These are phyloP conservation scores for Ladona fulva DNA, from an alignment of 1,140 invertebrate genomes.

Conservation along the genomic window DNA sequence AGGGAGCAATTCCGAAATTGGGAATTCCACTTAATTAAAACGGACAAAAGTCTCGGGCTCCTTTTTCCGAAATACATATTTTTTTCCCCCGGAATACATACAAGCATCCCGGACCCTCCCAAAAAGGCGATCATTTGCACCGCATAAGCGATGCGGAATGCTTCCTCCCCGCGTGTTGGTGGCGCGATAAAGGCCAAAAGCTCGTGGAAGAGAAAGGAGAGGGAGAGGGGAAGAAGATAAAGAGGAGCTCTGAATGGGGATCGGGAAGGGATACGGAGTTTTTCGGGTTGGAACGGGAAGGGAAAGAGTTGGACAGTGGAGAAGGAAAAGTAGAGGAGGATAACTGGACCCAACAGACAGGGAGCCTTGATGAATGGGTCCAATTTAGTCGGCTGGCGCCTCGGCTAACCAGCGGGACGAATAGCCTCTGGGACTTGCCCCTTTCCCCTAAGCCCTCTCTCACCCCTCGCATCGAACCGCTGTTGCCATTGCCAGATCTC, in stretches of 20 bases:
- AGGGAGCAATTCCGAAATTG: not conserved
- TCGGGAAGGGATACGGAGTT: too few species aligned
- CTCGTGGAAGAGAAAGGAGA: not conserved
- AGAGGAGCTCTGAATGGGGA: too few species aligned
- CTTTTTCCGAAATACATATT: not conserved
- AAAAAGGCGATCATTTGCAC: constrained; percentile 3
- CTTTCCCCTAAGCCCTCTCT: too few species aligned
- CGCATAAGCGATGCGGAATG: not conserved
- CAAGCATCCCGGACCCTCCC: not conserved
- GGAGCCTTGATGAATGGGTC: constrained; percentile 15
- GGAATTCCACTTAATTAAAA: constrained; percentile 10
- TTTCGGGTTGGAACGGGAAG: too few species aligned
- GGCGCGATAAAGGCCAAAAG: not conserved
- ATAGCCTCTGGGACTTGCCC: constrained; percentile 9
- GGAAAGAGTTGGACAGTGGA: not conserved
- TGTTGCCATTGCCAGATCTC: not conserved
- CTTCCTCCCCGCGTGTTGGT: not conserved
- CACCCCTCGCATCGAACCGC: not conserved
- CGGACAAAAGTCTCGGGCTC: not conserved
- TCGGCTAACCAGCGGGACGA: constrained; percentile 17
- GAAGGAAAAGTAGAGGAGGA: not conserved
- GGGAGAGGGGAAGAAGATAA: too few species aligned
- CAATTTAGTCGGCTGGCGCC: constrained; percentile 16
- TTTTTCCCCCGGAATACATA: not conserved
- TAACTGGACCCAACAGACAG: constrained; percentile 14